phyloP scores from a whole-genome alignment of 2,797 vertebrate species.

The Lacerta bilineata region DNA sequence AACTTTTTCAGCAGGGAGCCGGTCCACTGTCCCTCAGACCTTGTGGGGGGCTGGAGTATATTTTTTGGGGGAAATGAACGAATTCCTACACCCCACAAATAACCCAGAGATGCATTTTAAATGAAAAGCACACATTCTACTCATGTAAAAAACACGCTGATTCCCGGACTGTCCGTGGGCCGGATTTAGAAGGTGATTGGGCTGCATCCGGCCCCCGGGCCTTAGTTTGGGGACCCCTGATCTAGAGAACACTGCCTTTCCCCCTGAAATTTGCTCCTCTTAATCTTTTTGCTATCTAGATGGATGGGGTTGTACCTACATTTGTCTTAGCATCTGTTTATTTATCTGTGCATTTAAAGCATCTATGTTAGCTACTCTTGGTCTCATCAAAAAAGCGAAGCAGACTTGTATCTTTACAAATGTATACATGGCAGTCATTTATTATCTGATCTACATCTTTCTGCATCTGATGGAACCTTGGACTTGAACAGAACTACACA shows the following conservation, averaged over 20 bases:
- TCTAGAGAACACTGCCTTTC: background rate
- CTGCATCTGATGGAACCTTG: background rate
- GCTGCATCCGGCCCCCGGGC: no score
- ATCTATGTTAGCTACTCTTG: background rate
- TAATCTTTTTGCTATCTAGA: background rate
- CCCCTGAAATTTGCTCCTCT: background rate
- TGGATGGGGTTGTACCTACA: background rate
- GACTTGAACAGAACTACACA: background rate
- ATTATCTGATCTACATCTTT: background rate
- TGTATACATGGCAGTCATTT: background rate
- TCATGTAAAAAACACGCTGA: no score
- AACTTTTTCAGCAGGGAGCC: no score
- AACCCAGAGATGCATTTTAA: no score
- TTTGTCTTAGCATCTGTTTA: background rate
- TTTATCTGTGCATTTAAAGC: conserved; percentile 6
- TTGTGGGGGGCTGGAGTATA: no score
- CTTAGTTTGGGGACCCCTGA: background rate
- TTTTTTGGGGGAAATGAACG: no score
- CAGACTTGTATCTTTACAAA: background rate
- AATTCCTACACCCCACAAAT: no score
- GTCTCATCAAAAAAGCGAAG: background rate
- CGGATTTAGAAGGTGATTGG: no score
- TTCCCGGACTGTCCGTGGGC: no score
- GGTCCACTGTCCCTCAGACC: no score
- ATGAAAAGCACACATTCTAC: no score